Base-by-base conservation (phyloP, 2,113 vertebrate genomes). In the Macquaria australasica region DNA sequence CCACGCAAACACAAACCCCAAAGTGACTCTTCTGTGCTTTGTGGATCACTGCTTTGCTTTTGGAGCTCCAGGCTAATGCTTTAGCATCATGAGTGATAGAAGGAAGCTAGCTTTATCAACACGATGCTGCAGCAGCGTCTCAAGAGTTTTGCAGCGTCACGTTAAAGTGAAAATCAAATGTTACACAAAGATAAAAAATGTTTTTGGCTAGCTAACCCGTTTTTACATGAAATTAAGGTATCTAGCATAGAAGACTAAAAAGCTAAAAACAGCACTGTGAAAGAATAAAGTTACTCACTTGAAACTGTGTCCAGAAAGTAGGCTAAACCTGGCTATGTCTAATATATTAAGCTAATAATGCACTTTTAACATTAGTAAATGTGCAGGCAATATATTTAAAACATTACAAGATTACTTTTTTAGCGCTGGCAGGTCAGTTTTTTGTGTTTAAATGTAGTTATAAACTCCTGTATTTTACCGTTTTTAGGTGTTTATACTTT, bases 1-100 rank as follows among this genome's bases (percentile, higher is more conserved):
- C 84, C 55, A 73, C 60, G 58, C 60, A 81, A 82, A 77, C 84
- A 81, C 53, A 80, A 87, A 88, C 77, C 66, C 5, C 31, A 25
- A 74, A 80, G 80, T 81, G 45, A 71, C 58, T 74, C 73, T 39
- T 28, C 39, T 71, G 55, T 77, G 82, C 74, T 70, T 55, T 45
- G 59, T 21, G 55, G 62, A 74, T 83, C 51, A 18, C 50, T 14
- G 84, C 48, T 34, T 60, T 60, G 84, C 48, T 34, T 60, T 60
- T 6, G 72, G 51, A 74, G 87, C 79, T 74, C 10, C 64, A 9
- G 23, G 71, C 68, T 77, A 78, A 72, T 58, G 23, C 75, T 39
- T 86, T 53, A 86, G 59, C 48, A 53, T 20, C 43, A 39, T 45
- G 60, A 66, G 41, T 1, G n/a, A 58, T 11, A n/a, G 7, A 31